Conservation (phyloP, 2,113 vertebrate genomes). For the Bettongia penicillata region DNA sequence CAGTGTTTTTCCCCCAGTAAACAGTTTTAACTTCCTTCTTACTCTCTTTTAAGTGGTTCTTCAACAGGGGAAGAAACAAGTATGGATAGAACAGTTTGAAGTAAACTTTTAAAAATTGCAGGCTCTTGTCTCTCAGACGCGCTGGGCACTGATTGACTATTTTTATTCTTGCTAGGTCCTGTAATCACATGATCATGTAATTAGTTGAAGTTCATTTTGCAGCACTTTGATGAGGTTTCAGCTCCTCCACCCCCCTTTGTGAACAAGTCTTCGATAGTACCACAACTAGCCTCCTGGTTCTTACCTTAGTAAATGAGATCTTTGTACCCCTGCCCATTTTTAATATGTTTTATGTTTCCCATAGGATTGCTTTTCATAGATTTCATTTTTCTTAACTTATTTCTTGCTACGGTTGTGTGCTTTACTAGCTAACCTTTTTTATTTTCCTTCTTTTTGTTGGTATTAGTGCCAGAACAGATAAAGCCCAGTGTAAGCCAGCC, state of each 20-base stretch:
- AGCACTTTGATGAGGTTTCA: background rate
- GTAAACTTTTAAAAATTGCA: conserved; percentile 1
- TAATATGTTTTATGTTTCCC: conserved; percentile 16
- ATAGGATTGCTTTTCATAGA: conserved; percentile 53
- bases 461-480: conserved; percentile 92
- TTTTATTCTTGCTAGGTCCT: conserved; percentile 8
- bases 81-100: conserved; percentile 1
- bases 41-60: conserved; percentile 8
- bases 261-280: background rate
- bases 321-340: background rate
- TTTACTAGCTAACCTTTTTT: conserved; percentile 59
- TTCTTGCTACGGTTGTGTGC: conserved; percentile 51
- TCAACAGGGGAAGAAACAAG: conserved; percentile 27
- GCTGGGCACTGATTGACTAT: background rate
- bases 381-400: conserved; percentile 38
- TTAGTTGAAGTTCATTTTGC: background rate
- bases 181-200: background rate
- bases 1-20: background rate
- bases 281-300: background rate
- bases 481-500: conserved; percentile 91
- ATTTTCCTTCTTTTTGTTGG: conserved; percentile 81
- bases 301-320: conserved; percentile 13
- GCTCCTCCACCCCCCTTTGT: background rate
- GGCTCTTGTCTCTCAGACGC: background rate
- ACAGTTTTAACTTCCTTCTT: conserved; percentile 10